Percentiles rank a stretch among this genome's conserved stretches.
phyloP scores from a whole-genome alignment of 1,140 invertebrate genomes.

The Halesus radiatus region DNA sequence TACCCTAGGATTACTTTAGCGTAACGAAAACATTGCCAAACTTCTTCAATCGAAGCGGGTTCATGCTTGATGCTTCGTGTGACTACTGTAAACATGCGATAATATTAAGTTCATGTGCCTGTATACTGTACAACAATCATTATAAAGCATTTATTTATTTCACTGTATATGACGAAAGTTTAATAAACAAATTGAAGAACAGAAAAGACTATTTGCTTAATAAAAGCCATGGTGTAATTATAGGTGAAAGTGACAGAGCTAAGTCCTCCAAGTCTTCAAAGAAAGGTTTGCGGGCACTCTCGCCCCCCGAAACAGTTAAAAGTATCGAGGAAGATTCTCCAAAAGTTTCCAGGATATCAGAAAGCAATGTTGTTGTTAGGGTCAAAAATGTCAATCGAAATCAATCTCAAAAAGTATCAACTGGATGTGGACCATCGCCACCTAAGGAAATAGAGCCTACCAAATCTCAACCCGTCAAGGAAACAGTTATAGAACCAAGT shows the following conservation, averaged over 20 bases:
- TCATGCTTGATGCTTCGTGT: neutral
- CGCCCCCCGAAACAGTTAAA: conserved; percentile 35
- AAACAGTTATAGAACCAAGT: conserved; percentile 24
- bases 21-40: neutral
- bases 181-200: conserved; percentile 32
- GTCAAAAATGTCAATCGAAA: conserved; percentile 50
- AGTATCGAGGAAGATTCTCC: conserved; percentile 24
- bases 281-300: conserved; percentile 26
- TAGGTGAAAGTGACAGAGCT: conserved; percentile 51
- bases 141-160: conserved; percentile 23
- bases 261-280: conserved; percentile 38
- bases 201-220: conserved; percentile 42
- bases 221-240: conserved; percentile 48
- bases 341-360: conserved; percentile 40
- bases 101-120: neutral
- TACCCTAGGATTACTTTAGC: conserved; percentile 18
- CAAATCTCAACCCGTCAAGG: conserved; percentile 15
- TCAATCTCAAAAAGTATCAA: conserved; percentile 66
- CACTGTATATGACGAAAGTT: conserved; percentile 29
- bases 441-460: conserved; percentile 63
- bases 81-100: neutral
- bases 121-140: neutral
- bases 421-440: conserved; percentile 72
- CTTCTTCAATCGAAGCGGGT: neutral
- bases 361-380: conserved; percentile 48